phyloP scores from a whole-genome alignment of 2,797 vertebrate species.

The Pithecia hirsuta region DNA sequence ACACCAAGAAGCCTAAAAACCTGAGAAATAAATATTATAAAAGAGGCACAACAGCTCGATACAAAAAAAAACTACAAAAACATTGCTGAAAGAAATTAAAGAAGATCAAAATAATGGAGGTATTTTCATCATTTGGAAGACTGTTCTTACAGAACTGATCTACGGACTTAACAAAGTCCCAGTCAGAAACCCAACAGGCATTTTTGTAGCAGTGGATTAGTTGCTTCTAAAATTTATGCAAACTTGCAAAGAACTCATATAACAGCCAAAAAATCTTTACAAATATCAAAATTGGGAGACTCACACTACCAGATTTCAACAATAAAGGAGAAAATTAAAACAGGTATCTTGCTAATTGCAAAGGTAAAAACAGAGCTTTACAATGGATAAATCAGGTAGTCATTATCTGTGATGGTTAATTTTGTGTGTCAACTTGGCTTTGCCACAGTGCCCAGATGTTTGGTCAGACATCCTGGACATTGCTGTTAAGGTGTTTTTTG shows the following conservation, averaged over 20 bases:
- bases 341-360: not conserved
- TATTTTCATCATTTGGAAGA: not conserved
- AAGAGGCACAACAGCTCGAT: not conserved
- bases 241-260: not conserved
- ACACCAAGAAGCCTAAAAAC: not conserved
- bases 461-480: not conserved
- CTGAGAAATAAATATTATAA: not conserved
- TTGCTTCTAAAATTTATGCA: not conserved
- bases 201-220: not conserved
- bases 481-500: not conserved
- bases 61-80: not conserved
- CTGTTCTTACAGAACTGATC: not conserved
- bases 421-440: not conserved
- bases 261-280: not conserved
- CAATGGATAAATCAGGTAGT: not conserved
- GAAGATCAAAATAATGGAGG: not conserved
- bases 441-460: not conserved
- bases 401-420: not conserved
- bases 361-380: not conserved
- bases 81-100: not conserved
- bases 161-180: not conserved
- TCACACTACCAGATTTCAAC: not conserved
- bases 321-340: not conserved
- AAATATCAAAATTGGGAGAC: not conserved
- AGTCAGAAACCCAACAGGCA: not conserved